Evolutionary conservation across 2,113 vertebrate genomes (phyloP), one percentile per base, ranked within the genome.

Genomic region (Engystomops pustulosus): DNA sequence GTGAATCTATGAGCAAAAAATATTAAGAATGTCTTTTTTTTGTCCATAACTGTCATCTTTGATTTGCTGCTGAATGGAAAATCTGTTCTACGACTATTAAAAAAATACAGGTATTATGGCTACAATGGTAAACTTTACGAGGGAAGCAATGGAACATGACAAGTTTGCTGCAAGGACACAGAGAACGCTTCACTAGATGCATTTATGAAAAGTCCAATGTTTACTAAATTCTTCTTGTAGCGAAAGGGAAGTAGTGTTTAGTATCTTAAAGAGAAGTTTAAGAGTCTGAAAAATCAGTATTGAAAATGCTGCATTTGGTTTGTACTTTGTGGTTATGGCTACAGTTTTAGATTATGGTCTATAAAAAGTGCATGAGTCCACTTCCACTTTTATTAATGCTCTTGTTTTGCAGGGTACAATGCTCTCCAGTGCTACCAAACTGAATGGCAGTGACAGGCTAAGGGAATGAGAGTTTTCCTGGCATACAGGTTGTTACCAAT

Each of bases 161-260:
- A 79, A 44, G 49, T 55, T 44, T 72, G 49, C 30, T 81, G 70
- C 80, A 81, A 81, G 68, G 80, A 60, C 80, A 81, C 34, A 81
- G 53, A 34, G 1, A 70, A 44, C 12, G 49, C 47, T 70, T 71
- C 30, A 36, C 27, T 77, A 77, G 18, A 77, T 77, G 36, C 11
- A 36, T 77, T 34, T 79, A 79, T 44, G 34, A 79, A 79, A 62
- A 41, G n/a, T 62, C 18, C 76, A 62, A 25, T 62, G 23, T 45
- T 62, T 77, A 36, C 20, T 60, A 17, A 12, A 27, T 41, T 62
- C 36, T 62, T 7, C 32, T 67, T 67, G 32, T 36, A 55, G 11
- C 12, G 58, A 36, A 77, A 53, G 17, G 17, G 12, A 74, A 47
- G 30, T 51, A 51, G n/a, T n/a, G n/a, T n/a, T n/a, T n/a, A n/a